Evolutionary conservation across 2,888 invertebrate genomes (phyloP).

Genomic region (Drosophila eohydei): DNA sequence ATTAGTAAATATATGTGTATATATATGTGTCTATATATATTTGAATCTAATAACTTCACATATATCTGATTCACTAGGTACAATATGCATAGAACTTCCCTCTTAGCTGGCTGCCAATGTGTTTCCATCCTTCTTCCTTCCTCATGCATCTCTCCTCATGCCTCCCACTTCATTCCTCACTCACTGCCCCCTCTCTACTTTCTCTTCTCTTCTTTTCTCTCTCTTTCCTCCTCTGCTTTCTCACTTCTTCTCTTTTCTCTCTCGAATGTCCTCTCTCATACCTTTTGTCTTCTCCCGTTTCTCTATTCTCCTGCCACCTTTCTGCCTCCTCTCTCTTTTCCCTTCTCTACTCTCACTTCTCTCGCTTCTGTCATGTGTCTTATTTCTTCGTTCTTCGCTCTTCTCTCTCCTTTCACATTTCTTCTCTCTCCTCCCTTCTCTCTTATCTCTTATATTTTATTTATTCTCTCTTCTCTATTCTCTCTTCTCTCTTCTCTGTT

Average conservation of each 20-base stretch:
- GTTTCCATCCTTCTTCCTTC: background rate
- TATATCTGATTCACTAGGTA: too few species aligned
- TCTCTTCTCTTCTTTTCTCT: background rate
- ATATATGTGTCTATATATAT: too few species aligned
- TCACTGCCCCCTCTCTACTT: too few species aligned
- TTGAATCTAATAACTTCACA: too few species aligned
- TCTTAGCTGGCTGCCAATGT: background rate
- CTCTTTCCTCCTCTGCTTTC: rapidly evolving
- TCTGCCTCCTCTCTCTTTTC: background rate
- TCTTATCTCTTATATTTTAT: background rate
- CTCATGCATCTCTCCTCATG: too few species aligned
- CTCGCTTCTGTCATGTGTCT: background rate
- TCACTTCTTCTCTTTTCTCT: background rate
- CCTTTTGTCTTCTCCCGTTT: too few species aligned
- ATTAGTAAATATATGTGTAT: too few species aligned
- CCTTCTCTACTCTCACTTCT: background rate
- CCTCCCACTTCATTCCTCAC: too few species aligned
- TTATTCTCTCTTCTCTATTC: too few species aligned
- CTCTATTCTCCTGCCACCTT: background rate
- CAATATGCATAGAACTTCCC: background rate
- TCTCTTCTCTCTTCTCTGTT: background rate
- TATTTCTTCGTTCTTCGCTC: too few species aligned
- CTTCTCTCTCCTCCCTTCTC: background rate
- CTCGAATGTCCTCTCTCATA: background rate
- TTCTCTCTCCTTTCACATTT: too few species aligned